Evolutionary conservation across 2,888 invertebrate genomes (phyloP).

Genomic region (Salticus scenicus): DNA sequence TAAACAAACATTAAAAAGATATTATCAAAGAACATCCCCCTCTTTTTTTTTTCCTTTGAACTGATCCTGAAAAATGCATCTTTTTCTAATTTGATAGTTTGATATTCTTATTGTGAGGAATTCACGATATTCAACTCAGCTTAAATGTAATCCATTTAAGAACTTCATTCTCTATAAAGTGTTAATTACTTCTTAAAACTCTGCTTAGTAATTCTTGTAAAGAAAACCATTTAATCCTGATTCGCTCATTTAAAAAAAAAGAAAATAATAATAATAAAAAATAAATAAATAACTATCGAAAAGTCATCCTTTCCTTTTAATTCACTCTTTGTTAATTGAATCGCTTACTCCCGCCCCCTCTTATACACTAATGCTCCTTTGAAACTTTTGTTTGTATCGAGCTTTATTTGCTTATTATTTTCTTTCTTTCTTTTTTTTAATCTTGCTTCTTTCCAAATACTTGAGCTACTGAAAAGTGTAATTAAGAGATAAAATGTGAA

Average conservation of each 20-base stretch:
- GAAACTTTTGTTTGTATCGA: conserved; percentile 59
- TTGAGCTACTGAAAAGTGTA: conserved; percentile 35
- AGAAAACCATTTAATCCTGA: conserved; percentile 57
- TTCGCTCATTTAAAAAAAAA: conserved; percentile 23
- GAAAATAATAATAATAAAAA: too few relatives aligned
- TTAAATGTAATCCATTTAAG: conserved; percentile 60
- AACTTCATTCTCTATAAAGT: conserved; percentile 27
- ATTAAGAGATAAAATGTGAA: conserved; percentile 65
- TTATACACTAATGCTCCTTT: conserved; percentile 58
- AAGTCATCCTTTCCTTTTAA: conserved; percentile 52
- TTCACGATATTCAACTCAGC: conserved; percentile 47
- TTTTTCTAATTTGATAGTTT: not conserved
- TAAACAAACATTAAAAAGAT: too few relatives aligned
- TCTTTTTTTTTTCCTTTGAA: not conserved
- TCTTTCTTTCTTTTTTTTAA: conserved; percentile 13
- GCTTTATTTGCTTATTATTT: conserved; percentile 10
- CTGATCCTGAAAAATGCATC: not conserved
- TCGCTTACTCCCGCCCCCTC: too few relatives aligned
- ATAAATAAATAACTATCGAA: conserved; percentile 22
- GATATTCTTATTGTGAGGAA: conserved; percentile 25
- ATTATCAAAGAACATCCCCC: too few relatives aligned
- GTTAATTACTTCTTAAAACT: conserved; percentile 63
- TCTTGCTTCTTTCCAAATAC: conserved; percentile 26
- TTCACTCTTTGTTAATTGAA: conserved; percentile 65
- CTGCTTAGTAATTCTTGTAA: conserved; percentile 44